Conservation (phyloP, 2,888 invertebrate species). For the Pachliopta kotzebuea region DNA sequence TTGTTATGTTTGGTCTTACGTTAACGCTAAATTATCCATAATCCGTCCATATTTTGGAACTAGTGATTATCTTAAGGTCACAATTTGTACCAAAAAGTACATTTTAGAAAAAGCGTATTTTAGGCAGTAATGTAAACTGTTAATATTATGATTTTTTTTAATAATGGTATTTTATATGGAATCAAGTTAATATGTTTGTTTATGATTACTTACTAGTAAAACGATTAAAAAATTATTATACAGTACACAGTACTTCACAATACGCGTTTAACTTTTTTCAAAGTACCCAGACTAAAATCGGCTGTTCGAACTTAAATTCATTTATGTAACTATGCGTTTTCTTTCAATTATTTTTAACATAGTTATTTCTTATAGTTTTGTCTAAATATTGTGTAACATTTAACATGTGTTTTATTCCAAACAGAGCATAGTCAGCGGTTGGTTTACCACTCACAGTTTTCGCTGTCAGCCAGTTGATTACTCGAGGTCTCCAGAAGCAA, state of each 20-base stretch:
- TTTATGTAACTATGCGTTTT: too few species aligned
- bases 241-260: too few species aligned
- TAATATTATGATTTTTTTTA: not conserved
- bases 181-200: not conserved
- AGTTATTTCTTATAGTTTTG: not conserved
- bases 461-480: constrained; percentile 95
- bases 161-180: not conserved
- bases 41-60: not conserved
- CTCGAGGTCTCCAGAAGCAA: constrained; percentile 84
- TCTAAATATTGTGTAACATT: not conserved
- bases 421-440: constrained; percentile 85
- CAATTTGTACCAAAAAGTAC: not conserved
- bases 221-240: too few species aligned
- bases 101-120: not conserved
- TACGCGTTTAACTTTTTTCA: too few species aligned
- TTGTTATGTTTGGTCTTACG: not conserved
- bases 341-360: not conserved
- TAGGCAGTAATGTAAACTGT: too few species aligned
- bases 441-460: constrained; percentile 90
- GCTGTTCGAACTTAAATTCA: too few species aligned
- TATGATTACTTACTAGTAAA: not conserved
- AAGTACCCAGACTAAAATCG: too few species aligned
- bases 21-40: too few species aligned
- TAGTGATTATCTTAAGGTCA: not conserved
- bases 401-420: constrained; percentile 31